These are phyloP conservation scores for Melanotaenia duboulayi DNA, from an alignment of 2,113 vertebrate species.

Conservation along the genomic window DNA sequence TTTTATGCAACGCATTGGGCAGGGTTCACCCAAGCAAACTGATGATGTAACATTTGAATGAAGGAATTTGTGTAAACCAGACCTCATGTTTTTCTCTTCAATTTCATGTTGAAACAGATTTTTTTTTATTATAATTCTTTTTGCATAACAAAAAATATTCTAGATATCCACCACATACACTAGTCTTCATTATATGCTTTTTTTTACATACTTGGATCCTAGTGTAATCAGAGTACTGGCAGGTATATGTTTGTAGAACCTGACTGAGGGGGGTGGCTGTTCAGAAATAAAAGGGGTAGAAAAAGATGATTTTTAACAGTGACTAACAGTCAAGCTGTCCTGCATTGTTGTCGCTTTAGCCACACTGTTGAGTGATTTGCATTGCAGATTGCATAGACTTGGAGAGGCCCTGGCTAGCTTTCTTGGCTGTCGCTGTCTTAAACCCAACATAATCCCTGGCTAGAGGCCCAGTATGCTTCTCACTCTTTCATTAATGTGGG, in stretches of 20 bases:
- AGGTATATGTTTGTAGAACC: slow-evolving; percentile 63
- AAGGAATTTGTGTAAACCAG: too few relatives aligned
- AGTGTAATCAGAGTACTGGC: slow-evolving; percentile 53
- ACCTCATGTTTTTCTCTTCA: too few relatives aligned
- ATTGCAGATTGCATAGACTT: slow-evolving; percentile 75
- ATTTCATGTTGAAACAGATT: too few relatives aligned
- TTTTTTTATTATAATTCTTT: too few relatives aligned
- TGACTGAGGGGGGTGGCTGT: slow-evolving; percentile 75
- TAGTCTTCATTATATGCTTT: slow-evolving; percentile 2
- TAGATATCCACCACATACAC: not conserved
- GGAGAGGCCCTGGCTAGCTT: slow-evolving; percentile 67
- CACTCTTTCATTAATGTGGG: slow-evolving; percentile 65
- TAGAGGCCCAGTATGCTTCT: slow-evolving; percentile 50
- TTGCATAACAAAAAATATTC: too few relatives aligned
- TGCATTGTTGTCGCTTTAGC: slow-evolving; percentile 43
- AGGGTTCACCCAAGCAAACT: too few relatives aligned
- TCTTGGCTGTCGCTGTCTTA: slow-evolving; percentile 67
- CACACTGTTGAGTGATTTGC: slow-evolving; percentile 77
- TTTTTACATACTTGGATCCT: slow-evolving; percentile 43
- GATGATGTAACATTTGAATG: too few relatives aligned
- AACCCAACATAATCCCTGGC: slow-evolving; percentile 69
- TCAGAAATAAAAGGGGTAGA: slow-evolving; percentile 30
- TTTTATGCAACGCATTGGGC: too few relatives aligned
- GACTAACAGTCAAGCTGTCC: slow-evolving; percentile 48
- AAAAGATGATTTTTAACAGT: slow-evolving; percentile 47